Base-by-base conservation (phyloP, 1,140 invertebrate genomes). In the Drosophila murphyi region DNA sequence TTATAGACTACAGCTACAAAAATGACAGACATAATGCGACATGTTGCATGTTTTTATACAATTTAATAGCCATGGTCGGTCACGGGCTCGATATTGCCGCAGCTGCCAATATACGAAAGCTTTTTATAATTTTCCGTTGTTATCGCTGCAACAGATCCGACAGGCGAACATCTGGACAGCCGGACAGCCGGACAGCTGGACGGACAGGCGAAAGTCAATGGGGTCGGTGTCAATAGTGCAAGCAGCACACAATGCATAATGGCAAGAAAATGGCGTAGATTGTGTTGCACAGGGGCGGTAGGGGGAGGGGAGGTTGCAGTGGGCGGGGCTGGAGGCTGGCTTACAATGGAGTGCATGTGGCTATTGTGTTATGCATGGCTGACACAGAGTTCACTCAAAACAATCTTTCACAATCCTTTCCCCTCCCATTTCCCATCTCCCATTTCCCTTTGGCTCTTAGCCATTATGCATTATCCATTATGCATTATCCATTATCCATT, bases 241-340 rank as follows among this genome's bases (percentile, higher is more conserved):
- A 76, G 56, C 51, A 43, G 57, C 59, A 56, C 70, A 67, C 39
- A 77, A 77, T 72, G 62, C 70, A 67, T 45, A 77, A 77, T 72
- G 64, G 65, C 69, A 82, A 80, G 85, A 88, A 89, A 85, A 80
- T 78, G 68, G 55, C 56, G 63, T 63, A 85, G 80, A 83, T 89
- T 87, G 85, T 88, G 56, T 80, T 76, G 75, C 56, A 43, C 10
- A 43, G 12, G 7, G 12, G 34, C 5, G 39, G 45, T 5, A 37
- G 37, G n/a, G 28, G 12, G 45, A 20, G 10, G 5, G 3, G 39
- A n/a, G 39, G 39, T 43, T n/a, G n/a, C 3, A 59, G 41, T 10
- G 50, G 54, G 31, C 28, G 31, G 37, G 41, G 63, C 32, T 67
- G 55, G 12, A 31, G 10, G 28, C 29, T 59, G 3, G 3, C 6